A percentile compares a stretch with the other conserved stretches of the same genome.
These are phyloP conservation scores for Prionailurus bengalensis DNA, from an alignment of 2,113 vertebrate species.

Conservation along the genomic window DNA sequence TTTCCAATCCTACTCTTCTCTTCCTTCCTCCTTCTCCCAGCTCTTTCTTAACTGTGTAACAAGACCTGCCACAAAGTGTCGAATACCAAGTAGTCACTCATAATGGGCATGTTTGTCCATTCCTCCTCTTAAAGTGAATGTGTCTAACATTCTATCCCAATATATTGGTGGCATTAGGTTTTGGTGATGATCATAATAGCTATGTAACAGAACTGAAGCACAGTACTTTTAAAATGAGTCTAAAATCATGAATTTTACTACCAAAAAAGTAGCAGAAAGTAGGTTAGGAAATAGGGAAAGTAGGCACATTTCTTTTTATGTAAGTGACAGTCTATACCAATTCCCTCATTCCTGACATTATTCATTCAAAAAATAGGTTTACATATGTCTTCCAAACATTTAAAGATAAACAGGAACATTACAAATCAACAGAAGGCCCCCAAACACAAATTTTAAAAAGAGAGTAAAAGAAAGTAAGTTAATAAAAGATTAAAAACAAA, in stretches of 20 bases:
- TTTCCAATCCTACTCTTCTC: background rate
- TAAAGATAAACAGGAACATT: constrained; percentile 35
- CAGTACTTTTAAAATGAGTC: background rate
- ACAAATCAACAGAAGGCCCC: background rate
- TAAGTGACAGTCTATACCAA: background rate
- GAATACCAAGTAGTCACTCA: background rate
- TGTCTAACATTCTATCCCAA: background rate
- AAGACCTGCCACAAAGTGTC: background rate
- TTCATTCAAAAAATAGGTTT: constrained; percentile 14
- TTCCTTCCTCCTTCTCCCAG: background rate
- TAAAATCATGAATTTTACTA: constrained; percentile 14
- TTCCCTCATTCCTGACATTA: background rate
- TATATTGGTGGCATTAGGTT: background rate
- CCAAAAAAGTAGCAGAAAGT: background rate
- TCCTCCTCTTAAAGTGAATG: background rate
- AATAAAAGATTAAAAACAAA: constrained; percentile 45
- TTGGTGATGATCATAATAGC: background rate
- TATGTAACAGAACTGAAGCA: background rate
- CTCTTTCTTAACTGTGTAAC: background rate
- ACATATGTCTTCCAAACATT: background rate
- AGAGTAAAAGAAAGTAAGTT: background rate
- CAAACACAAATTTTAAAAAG: constrained; percentile 29
- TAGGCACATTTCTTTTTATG: constrained; percentile 9
- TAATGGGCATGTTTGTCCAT: background rate
- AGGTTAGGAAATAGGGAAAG: background rate